phyloP scores from a whole-genome alignment of 1,140 invertebrate species.

The honey bee (Apis mellifera) region DNA sequence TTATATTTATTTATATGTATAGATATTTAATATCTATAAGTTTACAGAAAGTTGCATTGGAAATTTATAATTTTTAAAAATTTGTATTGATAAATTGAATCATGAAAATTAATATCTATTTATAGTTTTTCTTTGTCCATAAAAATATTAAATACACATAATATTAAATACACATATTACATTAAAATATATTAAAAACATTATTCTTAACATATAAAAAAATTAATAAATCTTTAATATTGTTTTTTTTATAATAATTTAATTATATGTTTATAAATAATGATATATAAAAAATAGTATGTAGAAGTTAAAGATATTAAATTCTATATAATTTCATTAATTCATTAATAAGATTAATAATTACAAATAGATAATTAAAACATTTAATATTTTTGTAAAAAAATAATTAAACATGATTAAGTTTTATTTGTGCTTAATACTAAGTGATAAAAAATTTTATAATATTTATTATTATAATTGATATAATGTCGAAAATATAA shows the following conservation, averaged over 20 bases:
- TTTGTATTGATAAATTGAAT: no score
- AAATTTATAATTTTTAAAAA: not conserved
- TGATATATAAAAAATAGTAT: not conserved
- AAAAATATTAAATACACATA: not conserved
- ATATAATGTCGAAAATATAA: not conserved
- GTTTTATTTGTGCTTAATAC: not conserved
- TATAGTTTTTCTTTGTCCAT: not conserved
- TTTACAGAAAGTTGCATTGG: not conserved
- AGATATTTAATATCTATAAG: not conserved
- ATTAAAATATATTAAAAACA: no score
- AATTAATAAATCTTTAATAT: not conserved
- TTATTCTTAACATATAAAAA: no score
- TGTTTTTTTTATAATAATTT: not conserved
- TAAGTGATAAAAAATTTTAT: not conserved
- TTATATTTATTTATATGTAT: not conserved
- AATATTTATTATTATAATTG: not conserved
- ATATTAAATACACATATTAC: not conserved
- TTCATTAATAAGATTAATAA: not conserved
- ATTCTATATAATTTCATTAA: not conserved
- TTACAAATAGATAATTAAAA: not conserved
- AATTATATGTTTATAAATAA: not conserved
- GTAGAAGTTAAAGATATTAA: not conserved
- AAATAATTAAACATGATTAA: not conserved
- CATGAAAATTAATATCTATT: not conserved
- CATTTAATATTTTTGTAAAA: not conserved